Conservation (phyloP, 2,888 invertebrate genomes). For the Campoletis raptor region DNA sequence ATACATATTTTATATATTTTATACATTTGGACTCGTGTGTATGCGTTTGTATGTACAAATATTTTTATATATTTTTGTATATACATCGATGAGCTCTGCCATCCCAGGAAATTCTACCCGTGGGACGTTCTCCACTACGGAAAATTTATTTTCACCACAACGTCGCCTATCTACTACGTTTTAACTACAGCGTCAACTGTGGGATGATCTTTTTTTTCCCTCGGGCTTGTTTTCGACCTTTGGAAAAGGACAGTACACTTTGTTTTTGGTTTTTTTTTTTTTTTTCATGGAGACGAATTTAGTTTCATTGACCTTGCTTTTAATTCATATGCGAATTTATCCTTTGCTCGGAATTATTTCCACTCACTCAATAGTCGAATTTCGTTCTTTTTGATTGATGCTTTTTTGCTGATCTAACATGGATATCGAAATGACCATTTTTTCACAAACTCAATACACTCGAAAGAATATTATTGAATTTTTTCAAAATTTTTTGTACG, state of each 20-base stretch:
- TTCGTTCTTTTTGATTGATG: neutral
- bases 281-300: neutral
- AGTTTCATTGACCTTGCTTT: neutral
- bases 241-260: neutral
- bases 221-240: neutral
- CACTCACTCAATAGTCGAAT: too few relatives aligned
- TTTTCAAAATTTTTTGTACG: neutral
- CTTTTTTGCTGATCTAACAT: neutral
- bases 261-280: neutral
- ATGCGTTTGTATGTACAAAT: neutral
- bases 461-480: neutral
- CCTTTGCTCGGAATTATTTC: neutral
- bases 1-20: conserved; percentile 25
- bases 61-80: conserved; percentile 62
- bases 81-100: conserved; percentile 51
- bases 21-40: neutral
- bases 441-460: neutral
- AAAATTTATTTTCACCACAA: conserved; percentile 43
- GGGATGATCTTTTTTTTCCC: neutral
- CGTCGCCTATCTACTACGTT: neutral
- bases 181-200: neutral
- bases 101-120: conserved; percentile 12
- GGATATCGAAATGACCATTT: neutral
- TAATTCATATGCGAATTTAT: neutral
- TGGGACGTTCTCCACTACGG: conserved; percentile 39